These are phyloP conservation scores for Hydropotes inermis DNA, from an alignment of 2,113 vertebrate genomes.

Conservation along the genomic window DNA sequence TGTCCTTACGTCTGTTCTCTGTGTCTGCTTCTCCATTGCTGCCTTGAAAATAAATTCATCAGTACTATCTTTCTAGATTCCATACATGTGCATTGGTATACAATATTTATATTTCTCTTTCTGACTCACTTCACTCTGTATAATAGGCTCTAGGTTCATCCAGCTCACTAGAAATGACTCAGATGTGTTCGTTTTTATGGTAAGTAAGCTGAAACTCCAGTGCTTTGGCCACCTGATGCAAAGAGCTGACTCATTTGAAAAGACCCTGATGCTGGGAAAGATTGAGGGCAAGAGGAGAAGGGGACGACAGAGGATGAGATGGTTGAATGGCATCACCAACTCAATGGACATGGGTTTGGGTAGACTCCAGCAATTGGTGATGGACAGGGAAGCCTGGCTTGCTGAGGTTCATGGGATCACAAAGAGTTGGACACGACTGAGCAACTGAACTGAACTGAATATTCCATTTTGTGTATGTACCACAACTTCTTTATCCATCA, in stretches of 20 bases:
- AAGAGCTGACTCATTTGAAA: not conserved
- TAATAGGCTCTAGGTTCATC: not conserved
- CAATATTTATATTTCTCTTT: not conserved
- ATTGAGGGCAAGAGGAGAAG: not conserved
- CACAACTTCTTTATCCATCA: not conserved
- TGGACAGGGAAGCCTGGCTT: not conserved
- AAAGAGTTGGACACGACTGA: accelerated
- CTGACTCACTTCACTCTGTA: not conserved
- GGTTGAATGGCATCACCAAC: not conserved
- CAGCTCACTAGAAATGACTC: not conserved
- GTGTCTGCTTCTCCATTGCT: not conserved
- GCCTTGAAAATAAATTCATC: not conserved
- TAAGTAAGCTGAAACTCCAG: not conserved
- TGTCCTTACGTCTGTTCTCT: not conserved
- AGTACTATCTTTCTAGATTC: not conserved
- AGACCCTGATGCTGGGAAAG: not conserved
- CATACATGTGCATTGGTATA: not conserved
- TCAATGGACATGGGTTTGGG: not conserved
- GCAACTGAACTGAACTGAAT: not conserved
- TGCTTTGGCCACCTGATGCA: not conserved
- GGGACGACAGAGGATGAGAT: accelerated
- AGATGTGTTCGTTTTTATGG: not conserved
- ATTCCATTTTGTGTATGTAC: not conserved
- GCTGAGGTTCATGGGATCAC: not conserved
- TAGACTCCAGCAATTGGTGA: not conserved